A percentile compares a stretch with the other conserved stretches of the same genome.
Evolutionary conservation across 2,888 invertebrate genomes (phyloP).

Genomic region (Uloborus plumipes): DNA sequence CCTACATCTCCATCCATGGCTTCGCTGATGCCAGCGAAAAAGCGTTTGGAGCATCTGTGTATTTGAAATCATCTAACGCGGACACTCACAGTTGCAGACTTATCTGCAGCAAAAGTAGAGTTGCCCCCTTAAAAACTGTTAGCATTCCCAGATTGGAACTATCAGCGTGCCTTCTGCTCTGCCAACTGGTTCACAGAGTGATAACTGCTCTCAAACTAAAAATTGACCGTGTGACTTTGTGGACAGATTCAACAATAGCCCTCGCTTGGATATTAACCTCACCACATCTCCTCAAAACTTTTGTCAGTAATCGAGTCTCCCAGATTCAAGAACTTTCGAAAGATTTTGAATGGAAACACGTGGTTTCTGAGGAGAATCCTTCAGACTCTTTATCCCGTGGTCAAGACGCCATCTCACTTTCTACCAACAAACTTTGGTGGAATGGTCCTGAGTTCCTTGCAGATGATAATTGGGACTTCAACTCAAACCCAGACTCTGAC

Average conservation of each 20-base stretch:
- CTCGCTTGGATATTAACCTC: neutral
- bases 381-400: neutral
- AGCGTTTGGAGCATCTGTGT: conserved; percentile 5
- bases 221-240: neutral
- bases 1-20: neutral
- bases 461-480: no score
- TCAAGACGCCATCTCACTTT: neutral
- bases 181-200: conserved; percentile 8
- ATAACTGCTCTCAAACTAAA: neutral
- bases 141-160: conserved; percentile 25
- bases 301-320: conserved; percentile 67
- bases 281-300: conserved; percentile 63
- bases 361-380: neutral
- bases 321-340: conserved; percentile 64
- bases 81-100: neutral
- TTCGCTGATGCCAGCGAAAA: conserved; percentile 18
- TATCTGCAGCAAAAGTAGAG: conserved; percentile 3
- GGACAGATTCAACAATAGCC: neutral
- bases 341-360: conserved; percentile 62
- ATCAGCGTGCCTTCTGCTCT: conserved; percentile 15
- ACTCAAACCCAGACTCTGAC: no score
- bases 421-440: neutral
- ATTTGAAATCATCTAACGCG: neutral
- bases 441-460: neutral
- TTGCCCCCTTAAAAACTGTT: conserved; percentile 7